Evolutionary conservation across 2,113 vertebrate genomes (phyloP).

Genomic region (Chionomys nivalis): DNA sequence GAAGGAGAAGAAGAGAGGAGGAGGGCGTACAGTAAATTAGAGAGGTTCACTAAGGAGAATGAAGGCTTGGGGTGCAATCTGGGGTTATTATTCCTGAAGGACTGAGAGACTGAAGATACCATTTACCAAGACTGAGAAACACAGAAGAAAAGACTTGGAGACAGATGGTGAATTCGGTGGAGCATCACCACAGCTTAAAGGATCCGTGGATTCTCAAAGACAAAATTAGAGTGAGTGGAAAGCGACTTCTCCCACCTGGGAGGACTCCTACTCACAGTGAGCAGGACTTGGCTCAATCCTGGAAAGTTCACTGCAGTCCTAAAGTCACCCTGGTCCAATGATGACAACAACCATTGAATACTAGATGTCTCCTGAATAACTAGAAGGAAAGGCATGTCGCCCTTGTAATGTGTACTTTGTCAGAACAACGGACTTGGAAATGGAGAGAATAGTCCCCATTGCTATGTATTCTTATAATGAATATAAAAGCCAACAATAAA

Average conservation of each 20-base stretch:
- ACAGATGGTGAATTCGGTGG: not conserved
- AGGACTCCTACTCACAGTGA: not conserved
- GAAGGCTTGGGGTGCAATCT: not conserved
- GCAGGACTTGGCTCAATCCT: not conserved
- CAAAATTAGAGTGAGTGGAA: slow-evolving; percentile 39
- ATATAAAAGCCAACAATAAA: slow-evolving; percentile 15
- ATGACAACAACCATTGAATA: not conserved
- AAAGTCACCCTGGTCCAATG: not conserved
- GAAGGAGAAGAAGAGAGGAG: not conserved
- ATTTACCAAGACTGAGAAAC: slow-evolving; percentile 6
- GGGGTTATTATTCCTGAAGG: slow-evolving; percentile 1
- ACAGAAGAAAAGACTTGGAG: not conserved
- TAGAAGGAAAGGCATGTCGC: not conserved
- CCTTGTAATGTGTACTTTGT: not conserved
- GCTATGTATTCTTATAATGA: not conserved
- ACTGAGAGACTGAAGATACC: not conserved
- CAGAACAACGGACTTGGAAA: not conserved
- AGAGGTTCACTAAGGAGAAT: not conserved
- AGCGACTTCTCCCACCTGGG: not conserved
- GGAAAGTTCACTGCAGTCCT: not conserved
- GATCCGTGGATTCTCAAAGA: not conserved
- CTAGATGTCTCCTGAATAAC: not conserved
- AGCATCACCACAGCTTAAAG: not conserved
- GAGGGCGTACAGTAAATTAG: not conserved
- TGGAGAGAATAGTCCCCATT: not conserved